Percentiles rank a stretch among this genome's conserved stretches.
Evolutionary conservation across 2,797 vertebrate species (phyloP).

Genomic region (Onychomys leucogaster): DNA sequence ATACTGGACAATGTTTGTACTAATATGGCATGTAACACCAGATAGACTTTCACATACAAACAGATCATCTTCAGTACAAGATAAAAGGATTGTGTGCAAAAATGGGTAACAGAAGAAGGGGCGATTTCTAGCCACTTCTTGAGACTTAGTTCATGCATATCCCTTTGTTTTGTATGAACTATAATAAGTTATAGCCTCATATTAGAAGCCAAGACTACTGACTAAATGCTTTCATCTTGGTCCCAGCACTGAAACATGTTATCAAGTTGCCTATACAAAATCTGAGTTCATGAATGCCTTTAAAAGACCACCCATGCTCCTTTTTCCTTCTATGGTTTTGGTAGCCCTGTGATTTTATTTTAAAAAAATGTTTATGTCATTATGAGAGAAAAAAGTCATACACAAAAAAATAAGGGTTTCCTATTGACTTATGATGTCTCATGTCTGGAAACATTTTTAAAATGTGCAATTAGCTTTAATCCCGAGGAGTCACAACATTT

Average conservation of each 20-base stretch:
- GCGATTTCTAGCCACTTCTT: background rate
- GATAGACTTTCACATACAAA: background rate
- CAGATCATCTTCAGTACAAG: background rate
- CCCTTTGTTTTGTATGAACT: background rate
- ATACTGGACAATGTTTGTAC: background rate
- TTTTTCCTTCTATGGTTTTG: background rate
- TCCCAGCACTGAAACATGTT: background rate
- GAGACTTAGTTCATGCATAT: background rate
- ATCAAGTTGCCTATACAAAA: slow-evolving; percentile 18
- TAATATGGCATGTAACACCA: background rate
- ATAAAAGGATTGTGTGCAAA: background rate
- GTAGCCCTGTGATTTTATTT: background rate
- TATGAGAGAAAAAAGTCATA: background rate
- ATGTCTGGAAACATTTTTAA: background rate
- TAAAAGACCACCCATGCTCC: background rate
- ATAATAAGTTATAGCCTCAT: background rate
- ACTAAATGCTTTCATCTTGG: background rate
- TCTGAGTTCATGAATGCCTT: background rate
- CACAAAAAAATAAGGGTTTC: background rate
- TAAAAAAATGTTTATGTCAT: slow-evolving; percentile 12
- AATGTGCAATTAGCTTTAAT: slow-evolving; percentile 38
- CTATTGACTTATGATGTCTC: background rate
- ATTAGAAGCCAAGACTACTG: background rate
- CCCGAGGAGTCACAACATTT: background rate
- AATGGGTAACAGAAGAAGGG: background rate